Evolutionary conservation across 2,113 vertebrate genomes (phyloP).

Genomic region (Noturus placidus): DNA sequence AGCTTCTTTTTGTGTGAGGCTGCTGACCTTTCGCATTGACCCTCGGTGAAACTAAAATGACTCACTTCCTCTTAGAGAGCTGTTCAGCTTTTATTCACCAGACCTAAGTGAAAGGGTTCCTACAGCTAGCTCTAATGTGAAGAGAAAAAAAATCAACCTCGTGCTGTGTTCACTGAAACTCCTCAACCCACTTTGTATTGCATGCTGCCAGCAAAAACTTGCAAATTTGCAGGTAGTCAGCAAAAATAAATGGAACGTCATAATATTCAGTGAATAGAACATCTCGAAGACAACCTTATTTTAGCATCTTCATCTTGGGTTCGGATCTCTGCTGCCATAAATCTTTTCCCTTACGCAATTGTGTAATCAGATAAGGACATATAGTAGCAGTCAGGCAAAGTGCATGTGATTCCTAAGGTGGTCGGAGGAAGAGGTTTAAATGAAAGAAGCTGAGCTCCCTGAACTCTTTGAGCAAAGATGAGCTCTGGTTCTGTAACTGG

Average conservation of each 20-base stretch:
- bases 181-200: constrained; percentile 8
- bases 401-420: constrained; percentile 13
- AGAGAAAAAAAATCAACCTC: neutral
- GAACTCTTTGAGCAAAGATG: neutral
- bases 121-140: constrained; percentile 1
- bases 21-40: constrained; percentile 39
- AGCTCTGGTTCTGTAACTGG: neutral
- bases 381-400: constrained; percentile 29
- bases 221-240: constrained; percentile 28
- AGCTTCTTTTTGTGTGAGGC: constrained; percentile 35
- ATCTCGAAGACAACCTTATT: constrained; percentile 28
- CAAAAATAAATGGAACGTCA: constrained; percentile 19
- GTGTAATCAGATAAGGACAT: constrained; percentile 42
- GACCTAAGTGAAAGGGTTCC: neutral
- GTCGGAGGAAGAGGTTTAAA: neutral
- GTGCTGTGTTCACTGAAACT: constrained; percentile 3
- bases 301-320: constrained; percentile 22
- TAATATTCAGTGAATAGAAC: constrained; percentile 22
- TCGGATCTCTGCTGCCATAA: constrained; percentile 34
- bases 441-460: neutral
- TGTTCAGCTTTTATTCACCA: constrained; percentile 26
- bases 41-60: constrained; percentile 37
- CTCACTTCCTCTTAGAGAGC: constrained; percentile 39
- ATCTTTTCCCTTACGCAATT: constrained; percentile 38
- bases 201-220: constrained; percentile 22